Conservation (phyloP, 2,888 invertebrate species). For the Acleris literana region DNA sequence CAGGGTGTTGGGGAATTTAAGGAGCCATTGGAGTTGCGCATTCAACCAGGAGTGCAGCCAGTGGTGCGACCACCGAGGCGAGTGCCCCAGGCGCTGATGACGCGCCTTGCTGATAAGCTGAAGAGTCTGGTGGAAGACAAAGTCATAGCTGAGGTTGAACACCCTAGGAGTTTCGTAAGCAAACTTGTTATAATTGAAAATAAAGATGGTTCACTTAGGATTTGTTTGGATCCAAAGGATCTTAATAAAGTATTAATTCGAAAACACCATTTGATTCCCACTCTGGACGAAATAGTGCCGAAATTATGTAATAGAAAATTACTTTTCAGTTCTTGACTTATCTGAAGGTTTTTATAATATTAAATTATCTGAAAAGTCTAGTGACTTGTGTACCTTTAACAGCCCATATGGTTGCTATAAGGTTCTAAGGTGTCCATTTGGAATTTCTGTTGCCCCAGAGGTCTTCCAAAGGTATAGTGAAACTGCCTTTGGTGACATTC, state of each 20-base stretch:
- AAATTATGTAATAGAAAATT: slow-evolving; percentile 38
- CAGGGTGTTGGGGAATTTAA: slow-evolving; percentile 38
- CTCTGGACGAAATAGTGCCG: slow-evolving; percentile 36
- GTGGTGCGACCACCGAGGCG: slow-evolving; percentile 35
- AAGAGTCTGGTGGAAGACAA: slow-evolving; percentile 24
- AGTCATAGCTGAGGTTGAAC: slow-evolving; percentile 38
- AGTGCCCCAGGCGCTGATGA: slow-evolving; percentile 36
- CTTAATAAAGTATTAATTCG: slow-evolving; percentile 38
- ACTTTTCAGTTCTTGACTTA: slow-evolving; percentile 39
- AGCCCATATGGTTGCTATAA: slow-evolving; percentile 42
- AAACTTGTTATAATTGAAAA: slow-evolving; percentile 40
- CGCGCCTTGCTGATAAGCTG: slow-evolving; percentile 33
- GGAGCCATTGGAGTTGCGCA: slow-evolving; percentile 36
- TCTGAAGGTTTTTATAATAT: slow-evolving; percentile 43
- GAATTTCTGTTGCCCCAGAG: slow-evolving; percentile 50
- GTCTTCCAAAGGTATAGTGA: slow-evolving; percentile 51
- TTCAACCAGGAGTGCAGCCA: slow-evolving; percentile 21
- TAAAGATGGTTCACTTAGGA: slow-evolving; percentile 36
- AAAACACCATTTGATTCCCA: slow-evolving; percentile 38
- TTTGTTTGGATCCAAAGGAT: slow-evolving; percentile 41
- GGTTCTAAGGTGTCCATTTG: slow-evolving; percentile 52
- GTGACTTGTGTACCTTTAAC: slow-evolving; percentile 39
- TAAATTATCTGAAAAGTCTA: slow-evolving; percentile 32
- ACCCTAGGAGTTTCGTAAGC: slow-evolving; percentile 37
- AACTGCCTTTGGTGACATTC: slow-evolving; percentile 51